Percentiles rank a stretch among this genome's conserved stretches.
phyloP scores from a whole-genome alignment of 1,140 invertebrate genomes.

The Drosophila nannoptera region DNA sequence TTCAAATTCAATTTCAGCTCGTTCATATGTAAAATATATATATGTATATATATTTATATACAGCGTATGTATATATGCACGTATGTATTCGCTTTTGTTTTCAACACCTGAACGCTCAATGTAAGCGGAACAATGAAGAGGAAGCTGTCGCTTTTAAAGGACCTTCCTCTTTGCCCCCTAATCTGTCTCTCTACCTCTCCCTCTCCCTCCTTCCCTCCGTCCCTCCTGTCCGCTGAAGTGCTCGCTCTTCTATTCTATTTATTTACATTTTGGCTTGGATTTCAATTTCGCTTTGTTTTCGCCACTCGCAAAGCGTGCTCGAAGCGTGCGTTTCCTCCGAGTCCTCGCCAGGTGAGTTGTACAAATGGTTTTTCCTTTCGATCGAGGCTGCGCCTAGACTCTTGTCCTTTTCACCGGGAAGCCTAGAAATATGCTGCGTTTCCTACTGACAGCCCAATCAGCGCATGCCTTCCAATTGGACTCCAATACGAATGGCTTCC shows the following conservation, averaged over 20 bases:
- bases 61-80: background rate
- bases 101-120: slow-evolving; percentile 55
- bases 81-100: slow-evolving; percentile 35
- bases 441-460: background rate
- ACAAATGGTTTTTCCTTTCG: background rate
- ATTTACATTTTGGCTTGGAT: slow-evolving; percentile 50
- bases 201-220: background rate
- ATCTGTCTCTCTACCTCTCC: background rate
- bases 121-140: slow-evolving; percentile 49
- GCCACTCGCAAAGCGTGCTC: slow-evolving; percentile 41
- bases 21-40: slow-evolving; percentile 3
- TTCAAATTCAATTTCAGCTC: slow-evolving; percentile 66
- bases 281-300: slow-evolving; percentile 21
- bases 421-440: slow-evolving; percentile 1
- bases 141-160: slow-evolving; percentile 70
- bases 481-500: background rate
- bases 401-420: background rate
- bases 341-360: no score
- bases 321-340: slow-evolving; percentile 36
- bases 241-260: slow-evolving; percentile 49
- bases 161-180: slow-evolving; percentile 19
- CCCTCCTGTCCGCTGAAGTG: slow-evolving; percentile 24
- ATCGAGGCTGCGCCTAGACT: background rate
- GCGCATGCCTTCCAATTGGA: background rate
- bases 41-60: background rate